Evolutionary conservation across 2,113 vertebrate genomes (phyloP).

Genomic region (Limanda limanda): DNA sequence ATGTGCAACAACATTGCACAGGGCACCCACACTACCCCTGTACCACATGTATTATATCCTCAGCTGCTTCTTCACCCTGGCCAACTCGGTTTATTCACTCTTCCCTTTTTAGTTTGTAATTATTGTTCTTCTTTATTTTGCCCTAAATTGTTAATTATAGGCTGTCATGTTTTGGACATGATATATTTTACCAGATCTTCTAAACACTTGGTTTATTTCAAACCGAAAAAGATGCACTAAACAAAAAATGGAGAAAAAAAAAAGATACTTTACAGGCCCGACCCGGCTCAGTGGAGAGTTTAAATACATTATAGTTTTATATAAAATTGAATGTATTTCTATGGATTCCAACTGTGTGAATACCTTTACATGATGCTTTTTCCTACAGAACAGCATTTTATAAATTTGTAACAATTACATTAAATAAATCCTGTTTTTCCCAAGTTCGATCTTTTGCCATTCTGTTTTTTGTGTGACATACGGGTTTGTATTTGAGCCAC

Average conservation of each 20-base stretch:
- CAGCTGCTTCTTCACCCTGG: background rate
- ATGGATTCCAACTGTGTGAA: conserved; percentile 66
- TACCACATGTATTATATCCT: background rate
- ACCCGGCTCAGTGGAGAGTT: conserved; percentile 51
- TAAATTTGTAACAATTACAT: conserved; percentile 77
- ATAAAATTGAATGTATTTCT: conserved; percentile 82
- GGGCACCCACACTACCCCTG: background rate
- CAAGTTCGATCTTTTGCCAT: conserved; percentile 27
- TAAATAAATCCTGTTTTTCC: conserved; percentile 81
- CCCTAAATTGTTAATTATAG: conserved; percentile 28
- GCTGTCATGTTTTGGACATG: conserved; percentile 11
- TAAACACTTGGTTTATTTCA: conserved; percentile 51
- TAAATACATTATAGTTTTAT: conserved; percentile 70
- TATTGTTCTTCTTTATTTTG: conserved; percentile 16
- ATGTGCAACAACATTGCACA: conserved; percentile 1
- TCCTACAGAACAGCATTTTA: conserved; percentile 75
- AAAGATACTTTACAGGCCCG: conserved; percentile 51
- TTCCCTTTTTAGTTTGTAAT: background rate
- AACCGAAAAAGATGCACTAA: conserved; percentile 60
- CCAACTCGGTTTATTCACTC: background rate
- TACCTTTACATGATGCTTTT: conserved; percentile 66
- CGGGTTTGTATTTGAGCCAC: background rate
- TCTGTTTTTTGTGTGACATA: background rate
- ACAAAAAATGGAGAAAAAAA: conserved; percentile 33
- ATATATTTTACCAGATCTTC: conserved; percentile 40